A percentile compares a stretch with the other conserved stretches of the same genome.
These are phyloP conservation scores for Poeciliopsis turrubarensis DNA, from an alignment of 2,113 vertebrate species.

Conservation along the genomic window DNA sequence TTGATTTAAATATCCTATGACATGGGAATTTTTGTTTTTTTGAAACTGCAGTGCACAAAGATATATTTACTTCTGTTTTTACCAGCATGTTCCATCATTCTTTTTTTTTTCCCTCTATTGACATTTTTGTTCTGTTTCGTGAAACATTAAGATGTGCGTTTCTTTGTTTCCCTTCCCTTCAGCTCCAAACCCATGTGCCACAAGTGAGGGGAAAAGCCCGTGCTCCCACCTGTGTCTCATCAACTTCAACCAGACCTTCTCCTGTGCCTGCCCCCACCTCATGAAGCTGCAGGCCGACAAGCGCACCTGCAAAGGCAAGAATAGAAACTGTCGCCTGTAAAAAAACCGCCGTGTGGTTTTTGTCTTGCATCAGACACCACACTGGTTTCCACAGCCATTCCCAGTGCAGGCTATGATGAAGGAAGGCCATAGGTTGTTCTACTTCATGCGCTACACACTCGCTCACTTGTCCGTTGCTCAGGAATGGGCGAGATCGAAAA, in stretches of 20 bases:
- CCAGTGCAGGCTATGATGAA: neutral
- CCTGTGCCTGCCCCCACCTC: slow-evolving; percentile 96
- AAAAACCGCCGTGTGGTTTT: neutral
- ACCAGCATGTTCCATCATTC: neutral
- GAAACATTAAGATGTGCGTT: neutral
- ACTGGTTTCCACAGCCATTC: neutral
- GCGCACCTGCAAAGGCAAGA: slow-evolving; percentile 90
- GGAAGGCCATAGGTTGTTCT: neutral
- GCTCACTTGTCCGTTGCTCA: too few relatives aligned
- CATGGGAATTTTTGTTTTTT: neutral
- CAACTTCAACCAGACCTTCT: slow-evolving; percentile 93
- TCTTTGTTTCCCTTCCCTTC: slow-evolving; percentile 12
- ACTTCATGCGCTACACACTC: too few relatives aligned
- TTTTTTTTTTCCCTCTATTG: neutral
- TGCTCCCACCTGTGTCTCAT: slow-evolving; percentile 97
- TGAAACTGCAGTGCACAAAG: neutral
- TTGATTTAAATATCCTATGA: slow-evolving; percentile 2
- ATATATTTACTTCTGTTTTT: neutral
- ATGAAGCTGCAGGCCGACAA: slow-evolving; percentile 94
- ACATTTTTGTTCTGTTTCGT: neutral
- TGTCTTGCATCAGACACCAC: neutral
- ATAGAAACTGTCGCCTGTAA: neutral
- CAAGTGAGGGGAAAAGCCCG: slow-evolving; percentile 85
- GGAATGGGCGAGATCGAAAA: too few relatives aligned
- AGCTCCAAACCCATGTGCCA: slow-evolving; percentile 94